phyloP scores from a whole-genome alignment of 2,113 vertebrate species.

The Acrocephalus kingi region DNA sequence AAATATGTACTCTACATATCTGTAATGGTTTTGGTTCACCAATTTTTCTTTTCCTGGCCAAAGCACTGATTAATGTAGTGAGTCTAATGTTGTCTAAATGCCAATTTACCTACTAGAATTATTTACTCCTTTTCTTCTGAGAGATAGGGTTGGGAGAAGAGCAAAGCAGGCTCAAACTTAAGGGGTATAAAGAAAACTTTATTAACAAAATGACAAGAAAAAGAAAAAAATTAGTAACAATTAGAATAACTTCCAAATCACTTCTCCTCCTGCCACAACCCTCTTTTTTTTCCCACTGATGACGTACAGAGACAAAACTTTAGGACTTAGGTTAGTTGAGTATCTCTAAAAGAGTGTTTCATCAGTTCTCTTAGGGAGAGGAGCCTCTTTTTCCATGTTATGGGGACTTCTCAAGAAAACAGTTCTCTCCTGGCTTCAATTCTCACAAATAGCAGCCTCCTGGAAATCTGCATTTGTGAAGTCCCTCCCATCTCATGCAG shows the following conservation, averaged over 20 bases:
- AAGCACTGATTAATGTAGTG: background rate
- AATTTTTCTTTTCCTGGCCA: background rate
- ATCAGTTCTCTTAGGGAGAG: background rate
- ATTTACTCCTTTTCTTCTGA: background rate
- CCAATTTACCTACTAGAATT: background rate
- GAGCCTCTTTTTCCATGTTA: background rate
- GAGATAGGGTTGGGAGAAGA: background rate
- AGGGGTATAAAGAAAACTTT: background rate
- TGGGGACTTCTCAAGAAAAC: background rate
- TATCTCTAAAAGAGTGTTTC: background rate
- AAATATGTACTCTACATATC: accelerated
- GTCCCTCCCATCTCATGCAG: background rate
- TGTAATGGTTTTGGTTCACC: background rate
- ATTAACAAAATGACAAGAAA: background rate
- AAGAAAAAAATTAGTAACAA: background rate
- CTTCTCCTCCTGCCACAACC: background rate
- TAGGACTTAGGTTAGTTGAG: background rate
- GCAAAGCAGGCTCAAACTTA: background rate
- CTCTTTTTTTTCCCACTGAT: background rate
- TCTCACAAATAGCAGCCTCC: background rate
- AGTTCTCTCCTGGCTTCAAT: background rate
- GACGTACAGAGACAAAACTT: background rate
- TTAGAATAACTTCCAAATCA: background rate
- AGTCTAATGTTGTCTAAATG: background rate
- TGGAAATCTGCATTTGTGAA: background rate